Percentiles rank a stretch among this genome's conserved stretches.
phyloP scores from a whole-genome alignment of 2,888 invertebrate genomes.

The Cyaniris semiargus region DNA sequence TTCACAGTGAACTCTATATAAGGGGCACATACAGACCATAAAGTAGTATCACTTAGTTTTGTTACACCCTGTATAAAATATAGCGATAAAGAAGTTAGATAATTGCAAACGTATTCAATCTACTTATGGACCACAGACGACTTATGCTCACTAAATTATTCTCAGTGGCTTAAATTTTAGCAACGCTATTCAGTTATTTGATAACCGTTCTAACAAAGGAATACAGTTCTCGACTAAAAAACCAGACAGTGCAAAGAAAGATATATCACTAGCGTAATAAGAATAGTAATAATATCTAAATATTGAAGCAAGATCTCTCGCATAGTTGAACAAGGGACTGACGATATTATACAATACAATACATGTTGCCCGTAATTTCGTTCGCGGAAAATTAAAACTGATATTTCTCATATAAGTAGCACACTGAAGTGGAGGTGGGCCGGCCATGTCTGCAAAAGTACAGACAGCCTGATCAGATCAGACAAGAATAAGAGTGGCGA shows the following conservation, averaged over 20 bases:
- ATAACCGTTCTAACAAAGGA: not conserved
- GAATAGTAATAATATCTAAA: not conserved
- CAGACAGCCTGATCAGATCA: not conserved
- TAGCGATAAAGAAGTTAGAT: too few species aligned
- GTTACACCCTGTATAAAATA: too few species aligned
- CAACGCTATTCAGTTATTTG: not conserved
- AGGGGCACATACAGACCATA: too few species aligned
- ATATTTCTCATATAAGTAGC: too few species aligned
- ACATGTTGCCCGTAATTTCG: not conserved
- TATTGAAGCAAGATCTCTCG: slow-evolving; percentile 13
- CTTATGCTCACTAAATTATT: not conserved
- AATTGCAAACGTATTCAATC: not conserved
- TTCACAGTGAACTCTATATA: too few species aligned
- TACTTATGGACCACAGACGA: not conserved
- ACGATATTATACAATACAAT: not conserved
- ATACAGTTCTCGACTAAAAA: not conserved
- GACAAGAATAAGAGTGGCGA: not conserved
- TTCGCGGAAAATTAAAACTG: too few species aligned
- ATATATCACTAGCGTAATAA: not conserved
- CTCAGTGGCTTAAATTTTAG: not conserved
- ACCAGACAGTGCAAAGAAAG: not conserved
- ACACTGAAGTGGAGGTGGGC: too few species aligned
- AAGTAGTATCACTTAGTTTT: too few species aligned
- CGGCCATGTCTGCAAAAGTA: too few species aligned
- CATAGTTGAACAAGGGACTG: not conserved